Evolutionary conservation across 1,140 invertebrate species (phyloP), one percentile per base, ranked within the genome.

Genomic region (Drosophila nannoptera): DNA sequence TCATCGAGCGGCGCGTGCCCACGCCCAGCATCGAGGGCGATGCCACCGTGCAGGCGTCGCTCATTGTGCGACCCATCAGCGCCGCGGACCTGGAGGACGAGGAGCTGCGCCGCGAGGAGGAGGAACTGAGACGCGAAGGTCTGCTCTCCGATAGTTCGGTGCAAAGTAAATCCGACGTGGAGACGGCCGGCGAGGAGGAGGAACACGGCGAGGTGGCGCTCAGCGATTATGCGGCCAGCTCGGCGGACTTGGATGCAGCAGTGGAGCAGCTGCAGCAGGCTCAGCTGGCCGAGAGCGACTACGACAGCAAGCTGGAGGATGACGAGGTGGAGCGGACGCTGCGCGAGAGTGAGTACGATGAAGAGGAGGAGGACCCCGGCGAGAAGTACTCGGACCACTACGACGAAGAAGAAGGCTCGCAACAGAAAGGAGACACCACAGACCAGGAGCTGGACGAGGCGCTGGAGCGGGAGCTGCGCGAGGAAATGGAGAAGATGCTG

Each of bases 1-100:
- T 92, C 33, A 91, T 92, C 5, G 91, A 93, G 77, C 89, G 90
- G 75, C 89, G 91, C 4, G 91, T 92, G 2, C 89, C 91, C 69
- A 92, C 92, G n/a, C 91, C 87, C 7, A 91, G 91, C 5, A 87
- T 91, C 66, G 75, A 76, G 12, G 87, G 81, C 14, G 90, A 91
- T 56, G 90, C 89, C 78, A 90, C 91, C 35, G 87, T 92, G 68
- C 91, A 91, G 86, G 92, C 92, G 4, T 90, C 91, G 4, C 78
- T 92, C n/a, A 92, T 91, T 12, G 92, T 92, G 16, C 76, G 83
- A n/a, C 90, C 90, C n/a, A 88, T 90, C 7, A 90, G 90, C 72
- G 87, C 88, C 6, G 75, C 87, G 2, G 81, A 89, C 62, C 50
- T 89, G 31, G 72, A 73, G n/a, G 86, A 88, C 32, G 80, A 88